phyloP scores from a whole-genome alignment of 2,113 vertebrate species.

The Cynoglossus semilaevis region DNA sequence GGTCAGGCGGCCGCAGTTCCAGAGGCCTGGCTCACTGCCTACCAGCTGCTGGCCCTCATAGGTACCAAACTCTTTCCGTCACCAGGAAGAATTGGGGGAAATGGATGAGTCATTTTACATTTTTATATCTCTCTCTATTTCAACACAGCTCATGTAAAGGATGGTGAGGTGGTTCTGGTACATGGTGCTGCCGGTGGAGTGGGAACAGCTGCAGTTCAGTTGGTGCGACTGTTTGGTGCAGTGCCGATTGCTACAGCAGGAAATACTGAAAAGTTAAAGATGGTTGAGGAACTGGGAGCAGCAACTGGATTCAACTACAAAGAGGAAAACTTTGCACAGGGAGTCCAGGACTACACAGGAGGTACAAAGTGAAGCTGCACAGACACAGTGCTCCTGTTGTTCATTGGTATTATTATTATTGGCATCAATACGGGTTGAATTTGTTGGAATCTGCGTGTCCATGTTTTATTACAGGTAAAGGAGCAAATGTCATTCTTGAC shows the following conservation, averaged over 20 bases:
- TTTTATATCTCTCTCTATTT: neutral
- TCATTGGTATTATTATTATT: too few relatives aligned
- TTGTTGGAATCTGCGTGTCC: too few relatives aligned
- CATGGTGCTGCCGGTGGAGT: conserved; percentile 83
- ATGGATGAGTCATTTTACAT: too few relatives aligned
- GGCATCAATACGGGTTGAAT: neutral
- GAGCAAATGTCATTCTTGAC: conserved; percentile 84
- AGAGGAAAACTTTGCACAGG: conserved; percentile 76
- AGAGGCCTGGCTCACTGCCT: conserved; percentile 86
- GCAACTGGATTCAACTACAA: conserved; percentile 84
- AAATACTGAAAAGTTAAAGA: conserved; percentile 76
- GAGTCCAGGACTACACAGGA: conserved; percentile 76
- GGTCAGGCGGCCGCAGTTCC: conserved; percentile 83
- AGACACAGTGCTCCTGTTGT: too few relatives aligned
- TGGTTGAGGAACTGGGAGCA: conserved; percentile 72
- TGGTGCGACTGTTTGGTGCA: conserved; percentile 76
- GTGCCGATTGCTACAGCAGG: conserved; percentile 82
- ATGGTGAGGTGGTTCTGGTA: conserved; percentile 79
- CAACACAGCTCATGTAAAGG: conserved; percentile 75
- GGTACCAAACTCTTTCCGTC: conserved; percentile 57
- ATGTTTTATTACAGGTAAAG: conserved; percentile 69
- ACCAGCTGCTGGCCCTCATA: conserved; percentile 81
- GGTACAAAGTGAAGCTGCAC: conserved; percentile 61
- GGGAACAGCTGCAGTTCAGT: conserved; percentile 83
- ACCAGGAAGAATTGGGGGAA: too few relatives aligned